A percentile compares a stretch with the other conserved stretches of the same genome.
phyloP scores from a whole-genome alignment of 2,888 invertebrate genomes.

The Cylloceria caligata region DNA sequence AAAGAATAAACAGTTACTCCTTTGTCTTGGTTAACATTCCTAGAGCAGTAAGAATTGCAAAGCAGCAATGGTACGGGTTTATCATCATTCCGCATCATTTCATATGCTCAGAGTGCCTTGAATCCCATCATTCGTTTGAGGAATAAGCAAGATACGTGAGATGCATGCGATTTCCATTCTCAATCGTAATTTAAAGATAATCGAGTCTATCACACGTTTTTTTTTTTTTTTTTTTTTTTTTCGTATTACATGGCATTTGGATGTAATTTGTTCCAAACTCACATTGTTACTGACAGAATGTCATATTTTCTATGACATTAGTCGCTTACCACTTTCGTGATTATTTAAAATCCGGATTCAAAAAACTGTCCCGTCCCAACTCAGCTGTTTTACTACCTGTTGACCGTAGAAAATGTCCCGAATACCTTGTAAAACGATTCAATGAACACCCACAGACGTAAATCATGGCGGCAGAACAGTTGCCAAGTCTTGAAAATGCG shows the following conservation, averaged over 20 bases:
- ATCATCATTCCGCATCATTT: constrained; percentile 28
- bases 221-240: too few relatives aligned
- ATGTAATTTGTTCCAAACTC: not conserved
- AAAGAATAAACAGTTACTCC: constrained; percentile 18
- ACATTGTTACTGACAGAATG: not conserved
- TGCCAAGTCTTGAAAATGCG: too few relatives aligned
- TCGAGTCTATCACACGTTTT: constrained; percentile 2
- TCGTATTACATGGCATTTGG: not conserved
- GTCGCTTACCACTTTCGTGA: too few relatives aligned
- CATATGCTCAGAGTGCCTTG: constrained; percentile 27
- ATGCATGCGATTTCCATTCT: constrained; percentile 43
- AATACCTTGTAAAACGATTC: too few relatives aligned
- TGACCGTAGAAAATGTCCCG: too few relatives aligned
- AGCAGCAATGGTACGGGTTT: not conserved
- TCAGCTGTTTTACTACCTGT: too few relatives aligned
- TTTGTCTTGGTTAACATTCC: constrained; percentile 12
- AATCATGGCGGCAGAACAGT: too few relatives aligned
- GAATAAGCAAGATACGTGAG: constrained; percentile 47
- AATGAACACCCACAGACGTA: too few relatives aligned
- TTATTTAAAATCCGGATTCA: too few relatives aligned
- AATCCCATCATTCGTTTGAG: constrained; percentile 29
- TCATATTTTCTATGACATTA: too few relatives aligned
- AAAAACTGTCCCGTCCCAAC: too few relatives aligned
- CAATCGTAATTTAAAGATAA: constrained; percentile 40
- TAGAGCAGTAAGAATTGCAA: not conserved